Conservation (phyloP, 2,113 vertebrate genomes). For the Macrotus californicus region DNA sequence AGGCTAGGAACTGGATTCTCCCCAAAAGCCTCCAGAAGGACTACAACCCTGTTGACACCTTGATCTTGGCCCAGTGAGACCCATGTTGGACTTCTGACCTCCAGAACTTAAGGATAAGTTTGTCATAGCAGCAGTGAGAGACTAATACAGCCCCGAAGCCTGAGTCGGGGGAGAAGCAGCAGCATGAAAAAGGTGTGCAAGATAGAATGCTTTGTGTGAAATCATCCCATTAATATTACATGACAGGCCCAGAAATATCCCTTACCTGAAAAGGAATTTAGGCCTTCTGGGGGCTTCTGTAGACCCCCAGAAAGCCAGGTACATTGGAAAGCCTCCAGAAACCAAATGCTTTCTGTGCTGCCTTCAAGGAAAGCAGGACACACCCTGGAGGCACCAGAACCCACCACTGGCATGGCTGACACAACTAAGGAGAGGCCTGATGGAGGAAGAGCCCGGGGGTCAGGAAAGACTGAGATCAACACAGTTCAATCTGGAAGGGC, state of each 20-base stretch:
- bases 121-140: background rate
- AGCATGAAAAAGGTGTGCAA: background rate
- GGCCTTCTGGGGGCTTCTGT: background rate
- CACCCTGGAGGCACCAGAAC: background rate
- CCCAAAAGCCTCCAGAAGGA: background rate
- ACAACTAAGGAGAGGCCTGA: background rate
- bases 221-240: background rate
- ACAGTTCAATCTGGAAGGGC: background rate
- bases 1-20: background rate
- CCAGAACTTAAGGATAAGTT: background rate
- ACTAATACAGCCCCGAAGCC: background rate
- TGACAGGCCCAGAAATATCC: background rate
- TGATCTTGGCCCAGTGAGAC: background rate
- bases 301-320: background rate
- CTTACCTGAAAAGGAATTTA: background rate
- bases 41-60: background rate
- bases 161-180: background rate
- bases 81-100: rapidly evolving
- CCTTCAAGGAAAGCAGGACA: background rate
- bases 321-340: background rate
- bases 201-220: background rate
- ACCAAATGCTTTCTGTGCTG: background rate
- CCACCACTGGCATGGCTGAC: background rate
- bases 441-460: background rate
- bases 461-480: background rate